Base-by-base conservation (phyloP, 1,140 invertebrate species). In the Colletes gigas region DNA sequence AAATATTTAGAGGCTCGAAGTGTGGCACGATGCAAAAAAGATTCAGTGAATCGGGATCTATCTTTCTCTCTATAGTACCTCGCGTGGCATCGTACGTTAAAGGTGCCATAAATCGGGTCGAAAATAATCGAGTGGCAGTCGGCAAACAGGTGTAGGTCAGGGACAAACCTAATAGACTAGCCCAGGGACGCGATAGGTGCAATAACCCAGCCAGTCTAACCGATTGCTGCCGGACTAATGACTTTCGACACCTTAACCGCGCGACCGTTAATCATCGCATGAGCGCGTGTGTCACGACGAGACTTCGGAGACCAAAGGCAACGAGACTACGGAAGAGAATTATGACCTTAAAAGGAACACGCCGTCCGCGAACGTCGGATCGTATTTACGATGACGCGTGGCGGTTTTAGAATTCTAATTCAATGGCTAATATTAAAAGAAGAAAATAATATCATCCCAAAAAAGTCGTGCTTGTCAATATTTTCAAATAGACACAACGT, bases 181-280 rank as follows among this genome's bases (percentile, higher is more conserved):
- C 54, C 54, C 60, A 44, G 47, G 54, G 66, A 77, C 47, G 59
- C 52, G 71, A 75, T 78, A 83, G 62, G 77, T 76, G 55, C 82
- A 57, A 84, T 89, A 78, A 87, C 77, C 77, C 66, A 52, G 69
- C 63, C 54, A 70, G 63, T 67, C 69, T 67, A 80, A 85, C 62
- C 76, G 74, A 83, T 86, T 81, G 77, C 81, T 71, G 62, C 69
- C 74, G 82, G 76, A 85, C 84, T 91, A 91, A 91, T 90, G 90
- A 90, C 78, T 90, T 82, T 84, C 83, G 89, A 90, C 90, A 84
- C 82, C 82, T 75, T 84, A 87, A 90, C 88, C 88, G 71, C 82
- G 82, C 84, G 87, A 89, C 88, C 90, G 90, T 90, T 90, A 90
- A 91, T 90, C 78, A 85, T 66, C 65, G 82, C 79, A 82, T 85